These are phyloP conservation scores for Caerostris darwini DNA, from an alignment of 1,140 invertebrate species.

Conservation along the genomic window DNA sequence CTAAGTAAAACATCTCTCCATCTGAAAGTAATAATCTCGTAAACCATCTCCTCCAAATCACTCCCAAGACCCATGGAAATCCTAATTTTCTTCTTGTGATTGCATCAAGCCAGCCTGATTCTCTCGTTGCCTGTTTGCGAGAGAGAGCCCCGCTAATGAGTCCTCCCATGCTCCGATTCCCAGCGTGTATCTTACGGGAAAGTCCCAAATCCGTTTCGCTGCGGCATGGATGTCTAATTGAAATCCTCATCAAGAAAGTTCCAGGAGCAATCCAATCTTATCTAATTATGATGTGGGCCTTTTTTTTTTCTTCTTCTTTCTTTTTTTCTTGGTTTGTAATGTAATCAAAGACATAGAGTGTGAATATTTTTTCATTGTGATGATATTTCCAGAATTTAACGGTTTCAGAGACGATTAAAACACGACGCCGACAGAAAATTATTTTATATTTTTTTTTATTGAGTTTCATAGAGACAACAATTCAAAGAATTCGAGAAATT, in stretches of 20 bases:
- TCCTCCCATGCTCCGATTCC: neutral
- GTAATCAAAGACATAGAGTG: too few species aligned
- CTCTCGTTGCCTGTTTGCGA: neutral
- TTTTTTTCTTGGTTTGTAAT: too few species aligned
- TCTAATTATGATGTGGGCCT: neutral
- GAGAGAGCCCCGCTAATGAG: neutral
- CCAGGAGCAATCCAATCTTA: neutral
- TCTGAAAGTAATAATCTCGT: constrained; percentile 31
- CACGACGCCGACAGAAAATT: too few species aligned
- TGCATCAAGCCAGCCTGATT: neutral
- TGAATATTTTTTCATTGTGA: too few species aligned
- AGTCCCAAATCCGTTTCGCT: constrained; percentile 1
- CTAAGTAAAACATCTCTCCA: neutral
- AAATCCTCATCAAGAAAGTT: constrained; percentile 14
- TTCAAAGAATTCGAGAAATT: too few species aligned
- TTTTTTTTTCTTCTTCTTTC: too few species aligned
- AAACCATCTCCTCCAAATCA: neutral
- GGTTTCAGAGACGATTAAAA: too few species aligned
- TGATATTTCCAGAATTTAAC: too few species aligned
- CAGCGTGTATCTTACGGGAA: neutral
- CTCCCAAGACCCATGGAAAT: neutral
- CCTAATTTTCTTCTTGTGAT: constrained; percentile 35
- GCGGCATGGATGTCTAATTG: neutral
- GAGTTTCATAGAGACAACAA: too few species aligned
- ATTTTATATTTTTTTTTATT: too few species aligned